Base-by-base conservation (phyloP, 2,797 vertebrate species). In the Sebastes taczanowskii region DNA sequence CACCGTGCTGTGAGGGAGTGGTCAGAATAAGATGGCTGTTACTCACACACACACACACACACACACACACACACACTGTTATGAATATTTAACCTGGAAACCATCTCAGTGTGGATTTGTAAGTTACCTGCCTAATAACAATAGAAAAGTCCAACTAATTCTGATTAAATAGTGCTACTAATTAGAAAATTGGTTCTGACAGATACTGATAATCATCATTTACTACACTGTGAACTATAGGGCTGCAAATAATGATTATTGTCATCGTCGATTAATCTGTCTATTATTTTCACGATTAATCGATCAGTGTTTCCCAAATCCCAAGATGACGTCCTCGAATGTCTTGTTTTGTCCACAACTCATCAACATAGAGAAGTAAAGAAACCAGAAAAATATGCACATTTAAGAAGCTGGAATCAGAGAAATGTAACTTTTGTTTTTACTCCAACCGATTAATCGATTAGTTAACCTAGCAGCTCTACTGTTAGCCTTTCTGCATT, bases 11-110 rank as follows among this genome's bases (percentile, higher is more conserved):
- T 49, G 30, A 83, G 56, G 87, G 78, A 81, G 84, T 42, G 74
- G 32, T 77, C 63, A 25, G 16, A 61, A 42, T 58, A 52, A 46
- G 64, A 13, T 38, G 4, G 34, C 62, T 63, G 61, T 63, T 23
- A 34, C 77, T 59, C 77, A 52, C 11, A 27, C 32, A 59, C 46
- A 62, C 67, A 61, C 71, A 53, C 23, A 56, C 52, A n/a, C n/a
- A n/a, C n/a, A n/a, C 75, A 49, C 49, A 64, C 35, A 35, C 34
- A 11, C 7, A 27, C 27, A 27, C 7, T 4, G 61, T 71, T 66
- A 81, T 93, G 29, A 92, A 93, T 91, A 86, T 92, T 94, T 92
- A 85, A 90, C 56, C 18, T 87, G 76, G 59, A 88, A 88, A 78
- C 67, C 38, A 76, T 67, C 77, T 85, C 23, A 74, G 22, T 23